These are phyloP conservation scores for Mystacides longicornis DNA, from an alignment of 2,888 invertebrate species.

Conservation along the genomic window DNA sequence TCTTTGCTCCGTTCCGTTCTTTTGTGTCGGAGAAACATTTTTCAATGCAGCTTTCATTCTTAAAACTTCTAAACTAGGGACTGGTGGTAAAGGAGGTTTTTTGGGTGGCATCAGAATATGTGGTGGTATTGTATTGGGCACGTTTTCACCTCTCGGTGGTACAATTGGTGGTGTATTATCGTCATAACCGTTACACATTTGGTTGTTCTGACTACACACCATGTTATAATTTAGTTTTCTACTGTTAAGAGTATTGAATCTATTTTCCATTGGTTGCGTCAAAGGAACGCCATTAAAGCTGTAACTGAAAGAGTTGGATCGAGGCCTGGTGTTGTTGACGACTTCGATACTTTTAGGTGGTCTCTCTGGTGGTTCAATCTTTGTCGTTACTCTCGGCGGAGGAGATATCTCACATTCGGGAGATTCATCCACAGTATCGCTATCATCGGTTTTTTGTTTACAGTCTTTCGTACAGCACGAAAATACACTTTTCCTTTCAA, in stretches of 20 bases:
- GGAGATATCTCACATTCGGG: slow-evolving; percentile 51
- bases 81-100: slow-evolving; percentile 66
- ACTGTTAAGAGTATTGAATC: slow-evolving; percentile 44
- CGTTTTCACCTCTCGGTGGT: slow-evolving; percentile 44
- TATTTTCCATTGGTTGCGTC: slow-evolving; percentile 41
- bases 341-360: slow-evolving; percentile 55
- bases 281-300: slow-evolving; percentile 41
- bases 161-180: slow-evolving; percentile 45
- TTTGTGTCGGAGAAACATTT: slow-evolving; percentile 36
- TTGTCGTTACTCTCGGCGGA: slow-evolving; percentile 53
- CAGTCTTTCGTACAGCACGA: slow-evolving; percentile 61
- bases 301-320: slow-evolving; percentile 51
- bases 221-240: slow-evolving; percentile 43
- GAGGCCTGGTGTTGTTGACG: slow-evolving; percentile 48
- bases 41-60: slow-evolving; percentile 49
- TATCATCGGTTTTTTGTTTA: slow-evolving; percentile 46
- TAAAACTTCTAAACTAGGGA: slow-evolving; percentile 55
- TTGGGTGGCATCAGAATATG: slow-evolving; percentile 56
- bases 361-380: slow-evolving; percentile 55
- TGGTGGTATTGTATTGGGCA: slow-evolving; percentile 36
- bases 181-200: slow-evolving; percentile 16
- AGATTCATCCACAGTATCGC: slow-evolving; percentile 39
- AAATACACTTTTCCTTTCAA: slow-evolving; percentile 65
- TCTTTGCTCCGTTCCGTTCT: slow-evolving; percentile 38
- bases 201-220: slow-evolving; percentile 43